Conservation (phyloP, 2,113 vertebrate genomes). For the Pogona vitticeps region DNA sequence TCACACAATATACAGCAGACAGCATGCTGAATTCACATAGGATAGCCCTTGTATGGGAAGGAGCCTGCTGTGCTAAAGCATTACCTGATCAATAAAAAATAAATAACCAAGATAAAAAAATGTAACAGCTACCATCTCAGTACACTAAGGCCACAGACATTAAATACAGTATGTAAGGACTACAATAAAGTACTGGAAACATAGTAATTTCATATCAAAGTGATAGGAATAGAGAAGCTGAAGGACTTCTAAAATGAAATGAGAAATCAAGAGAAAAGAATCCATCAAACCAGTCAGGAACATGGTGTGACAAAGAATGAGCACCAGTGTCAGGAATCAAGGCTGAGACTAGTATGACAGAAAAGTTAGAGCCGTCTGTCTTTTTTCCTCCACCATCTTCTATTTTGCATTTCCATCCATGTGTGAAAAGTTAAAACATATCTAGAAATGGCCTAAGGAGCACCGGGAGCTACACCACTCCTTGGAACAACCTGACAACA, state of each 20-base stretch:
- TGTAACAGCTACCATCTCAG: conserved; percentile 15
- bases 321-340: background rate
- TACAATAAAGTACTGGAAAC: conserved; percentile 19
- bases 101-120: background rate
- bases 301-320: background rate
- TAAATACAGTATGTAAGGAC: conserved; percentile 3
- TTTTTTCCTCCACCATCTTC: background rate
- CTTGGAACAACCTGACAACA: background rate
- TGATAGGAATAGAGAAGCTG: background rate
- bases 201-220: conserved; percentile 21
- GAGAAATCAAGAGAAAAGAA: background rate
- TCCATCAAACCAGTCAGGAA: background rate
- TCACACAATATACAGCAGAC: background rate
- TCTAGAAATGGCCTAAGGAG: no score
- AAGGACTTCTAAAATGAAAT: conserved; percentile 13
- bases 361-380: background rate
- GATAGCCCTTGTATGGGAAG: background rate
- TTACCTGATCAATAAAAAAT: conserved; percentile 16
- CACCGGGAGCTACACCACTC: background rate
- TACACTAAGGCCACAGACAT: background rate
- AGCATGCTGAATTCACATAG: background rate
- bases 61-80: background rate
- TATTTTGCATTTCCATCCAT: background rate
- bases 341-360: background rate
- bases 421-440: background rate